A percentile compares a stretch with the other conserved stretches of the same genome.
Evolutionary conservation across 2,888 invertebrate species (phyloP).

Genomic region (Drosophila paracracens): DNA sequence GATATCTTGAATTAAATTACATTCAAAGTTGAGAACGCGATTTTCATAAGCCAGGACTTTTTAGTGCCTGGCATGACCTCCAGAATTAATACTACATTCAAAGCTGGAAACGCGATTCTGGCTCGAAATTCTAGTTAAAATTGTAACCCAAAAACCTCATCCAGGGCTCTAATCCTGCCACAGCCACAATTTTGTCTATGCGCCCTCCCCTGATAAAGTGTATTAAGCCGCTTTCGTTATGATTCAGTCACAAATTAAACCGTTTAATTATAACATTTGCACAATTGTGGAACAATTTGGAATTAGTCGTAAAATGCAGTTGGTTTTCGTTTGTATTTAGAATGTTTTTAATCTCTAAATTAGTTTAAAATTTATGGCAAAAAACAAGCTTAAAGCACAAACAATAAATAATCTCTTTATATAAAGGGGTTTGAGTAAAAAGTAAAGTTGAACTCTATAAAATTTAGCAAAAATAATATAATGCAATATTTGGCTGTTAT

Average conservation of each 20-base stretch:
- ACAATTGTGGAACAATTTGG: slow-evolving; percentile 5
- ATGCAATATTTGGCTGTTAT: not conserved
- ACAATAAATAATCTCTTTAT: not conserved
- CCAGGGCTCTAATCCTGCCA: too few relatives aligned
- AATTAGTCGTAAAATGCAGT: slow-evolving; percentile 1
- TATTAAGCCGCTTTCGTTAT: slow-evolving; percentile 22
- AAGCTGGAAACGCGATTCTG: not conserved
- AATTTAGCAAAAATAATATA: not conserved
- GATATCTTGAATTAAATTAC: not conserved
- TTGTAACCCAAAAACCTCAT: not conserved
- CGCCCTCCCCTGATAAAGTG: too few relatives aligned
- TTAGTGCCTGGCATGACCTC: too few relatives aligned
- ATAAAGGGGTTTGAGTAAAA: not conserved
- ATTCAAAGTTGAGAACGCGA: too few relatives aligned
- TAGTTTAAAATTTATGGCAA: not conserved
- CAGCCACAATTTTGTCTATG: too few relatives aligned
- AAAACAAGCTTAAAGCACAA: not conserved
- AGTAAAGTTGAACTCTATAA: not conserved
- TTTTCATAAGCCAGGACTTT: too few relatives aligned
- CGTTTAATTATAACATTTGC: slow-evolving; percentile 13
- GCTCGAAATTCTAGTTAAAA: not conserved
- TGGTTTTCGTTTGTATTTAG: not conserved
- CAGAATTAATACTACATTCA: not conserved
- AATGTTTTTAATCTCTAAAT: not conserved
- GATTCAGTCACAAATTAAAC: slow-evolving; percentile 7